These are phyloP conservation scores for Chironomus riparius DNA, from an alignment of 2,888 invertebrate species.

Conservation along the genomic window DNA sequence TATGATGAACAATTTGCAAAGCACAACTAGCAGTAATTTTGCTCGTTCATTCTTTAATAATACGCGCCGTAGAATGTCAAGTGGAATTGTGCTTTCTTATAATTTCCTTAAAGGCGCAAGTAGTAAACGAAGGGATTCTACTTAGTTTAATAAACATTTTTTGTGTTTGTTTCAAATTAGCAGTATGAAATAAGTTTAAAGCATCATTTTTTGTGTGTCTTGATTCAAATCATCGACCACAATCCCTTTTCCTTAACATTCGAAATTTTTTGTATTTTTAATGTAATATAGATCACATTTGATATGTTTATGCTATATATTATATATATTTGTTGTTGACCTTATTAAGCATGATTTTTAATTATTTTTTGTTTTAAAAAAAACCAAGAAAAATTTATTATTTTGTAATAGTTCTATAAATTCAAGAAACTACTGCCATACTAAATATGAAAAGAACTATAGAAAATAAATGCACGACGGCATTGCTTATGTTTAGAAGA, in stretches of 20 bases:
- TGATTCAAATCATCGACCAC: background rate
- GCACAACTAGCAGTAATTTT: constrained; percentile 23
- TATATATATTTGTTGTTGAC: background rate
- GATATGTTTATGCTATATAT: background rate
- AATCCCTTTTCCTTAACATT: background rate
- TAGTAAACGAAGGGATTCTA: constrained; percentile 20
- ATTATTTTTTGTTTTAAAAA: too few relatives aligned
- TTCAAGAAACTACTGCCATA: too few relatives aligned
- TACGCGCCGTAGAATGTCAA: constrained; percentile 22
- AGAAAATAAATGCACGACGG: too few relatives aligned
- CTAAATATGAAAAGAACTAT: too few relatives aligned
- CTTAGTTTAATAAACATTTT: background rate
- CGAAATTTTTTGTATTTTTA: too few relatives aligned
- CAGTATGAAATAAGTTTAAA: background rate
- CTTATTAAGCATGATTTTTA: background rate
- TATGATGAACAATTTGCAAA: constrained; percentile 18
- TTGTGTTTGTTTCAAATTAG: background rate
- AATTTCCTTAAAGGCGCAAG: constrained; percentile 14
- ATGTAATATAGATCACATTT: background rate
- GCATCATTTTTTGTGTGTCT: background rate
- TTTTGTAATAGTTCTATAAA: too few relatives aligned
- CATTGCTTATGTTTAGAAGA: too few relatives aligned
- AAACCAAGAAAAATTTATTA: too few relatives aligned
- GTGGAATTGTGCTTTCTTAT: constrained; percentile 23
- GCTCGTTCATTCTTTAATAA: constrained; percentile 23